These are phyloP conservation scores for Drosophila sp. DNA, from an alignment of 1,140 invertebrate genomes.

Conservation along the genomic window DNA sequence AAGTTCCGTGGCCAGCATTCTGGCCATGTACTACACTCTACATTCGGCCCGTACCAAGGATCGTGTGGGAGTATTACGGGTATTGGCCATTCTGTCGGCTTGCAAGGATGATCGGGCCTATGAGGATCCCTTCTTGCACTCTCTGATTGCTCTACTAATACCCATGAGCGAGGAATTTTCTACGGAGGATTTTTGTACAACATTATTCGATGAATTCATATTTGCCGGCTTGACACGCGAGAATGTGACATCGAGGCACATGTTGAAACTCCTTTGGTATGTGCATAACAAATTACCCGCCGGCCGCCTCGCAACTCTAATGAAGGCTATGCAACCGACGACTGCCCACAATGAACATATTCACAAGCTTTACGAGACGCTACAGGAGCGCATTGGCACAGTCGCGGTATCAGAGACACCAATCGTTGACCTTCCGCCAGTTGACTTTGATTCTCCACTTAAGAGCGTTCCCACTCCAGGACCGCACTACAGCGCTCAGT, in stretches of 20 bases:
- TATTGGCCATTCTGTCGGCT: slow-evolving; percentile 94
- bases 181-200: slow-evolving; percentile 97
- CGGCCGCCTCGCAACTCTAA: slow-evolving; percentile 90
- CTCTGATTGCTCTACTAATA: slow-evolving; percentile 93
- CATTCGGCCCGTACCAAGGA: slow-evolving; percentile 93
- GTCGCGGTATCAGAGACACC: slow-evolving; percentile 73
- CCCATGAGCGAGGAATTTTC: slow-evolving; percentile 96
- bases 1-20: slow-evolving; percentile 94
- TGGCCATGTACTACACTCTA: slow-evolving; percentile 98
- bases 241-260: slow-evolving; percentile 94
- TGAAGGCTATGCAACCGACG: slow-evolving; percentile 94
- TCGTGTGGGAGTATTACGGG: slow-evolving; percentile 93
- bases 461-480: slow-evolving; percentile 94
- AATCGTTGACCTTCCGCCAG: slow-evolving; percentile 20
- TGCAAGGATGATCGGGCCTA: slow-evolving; percentile 96
- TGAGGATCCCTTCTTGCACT: slow-evolving; percentile 97
- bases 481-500: slow-evolving; percentile 86
- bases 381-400: slow-evolving; percentile 91
- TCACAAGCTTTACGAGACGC: slow-evolving; percentile 90
- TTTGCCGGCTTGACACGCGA: slow-evolving; percentile 94
- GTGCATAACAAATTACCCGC: slow-evolving; percentile 95
- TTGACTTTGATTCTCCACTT: slow-evolving; percentile 89
- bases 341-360: slow-evolving; percentile 94
- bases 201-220: slow-evolving; percentile 98
- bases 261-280: slow-evolving; percentile 96